Conservation (phyloP, 2,888 invertebrate genomes). For the Buathra laborator region DNA sequence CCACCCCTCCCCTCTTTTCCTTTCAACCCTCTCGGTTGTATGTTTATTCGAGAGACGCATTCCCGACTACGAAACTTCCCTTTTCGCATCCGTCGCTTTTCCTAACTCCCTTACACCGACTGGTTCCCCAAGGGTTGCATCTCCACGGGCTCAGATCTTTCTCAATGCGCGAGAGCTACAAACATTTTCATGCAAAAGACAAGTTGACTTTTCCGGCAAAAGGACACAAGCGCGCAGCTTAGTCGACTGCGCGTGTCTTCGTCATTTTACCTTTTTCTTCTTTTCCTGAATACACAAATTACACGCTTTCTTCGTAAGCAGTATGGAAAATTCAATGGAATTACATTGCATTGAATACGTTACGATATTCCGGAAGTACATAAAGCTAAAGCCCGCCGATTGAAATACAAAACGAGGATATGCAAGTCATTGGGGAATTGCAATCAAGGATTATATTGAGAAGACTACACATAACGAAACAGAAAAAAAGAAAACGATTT, state of each 20-base stretch:
- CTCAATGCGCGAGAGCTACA: slow-evolving; percentile 21
- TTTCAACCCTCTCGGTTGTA: slow-evolving; percentile 33
- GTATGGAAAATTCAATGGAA: neutral
- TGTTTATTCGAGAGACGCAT: slow-evolving; percentile 64
- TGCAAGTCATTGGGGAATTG: neutral
- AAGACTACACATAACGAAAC: neutral
- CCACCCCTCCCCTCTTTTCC: neutral
- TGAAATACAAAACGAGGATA: neutral
- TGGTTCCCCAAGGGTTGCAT: slow-evolving; percentile 11
- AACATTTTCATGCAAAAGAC: slow-evolving; percentile 46
- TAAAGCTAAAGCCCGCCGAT: no score
- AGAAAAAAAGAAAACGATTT: neutral
- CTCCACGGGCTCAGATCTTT: slow-evolving; percentile 21
- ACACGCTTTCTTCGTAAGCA: slow-evolving; percentile 7
- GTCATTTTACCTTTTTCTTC: neutral
- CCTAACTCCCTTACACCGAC: slow-evolving; percentile 15
- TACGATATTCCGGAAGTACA: no score
- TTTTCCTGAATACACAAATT: slow-evolving; percentile 2
- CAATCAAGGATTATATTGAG: neutral
- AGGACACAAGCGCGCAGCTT: slow-evolving; percentile 30
- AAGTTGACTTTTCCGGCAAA: slow-evolving; percentile 27
- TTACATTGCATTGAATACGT: neutral
- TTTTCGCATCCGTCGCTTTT: slow-evolving; percentile 27
- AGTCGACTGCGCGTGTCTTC: neutral
- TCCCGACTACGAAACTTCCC: slow-evolving; percentile 66